Conservation (phyloP, 2,797 vertebrate genomes). For the Vireo griseus region DNA sequence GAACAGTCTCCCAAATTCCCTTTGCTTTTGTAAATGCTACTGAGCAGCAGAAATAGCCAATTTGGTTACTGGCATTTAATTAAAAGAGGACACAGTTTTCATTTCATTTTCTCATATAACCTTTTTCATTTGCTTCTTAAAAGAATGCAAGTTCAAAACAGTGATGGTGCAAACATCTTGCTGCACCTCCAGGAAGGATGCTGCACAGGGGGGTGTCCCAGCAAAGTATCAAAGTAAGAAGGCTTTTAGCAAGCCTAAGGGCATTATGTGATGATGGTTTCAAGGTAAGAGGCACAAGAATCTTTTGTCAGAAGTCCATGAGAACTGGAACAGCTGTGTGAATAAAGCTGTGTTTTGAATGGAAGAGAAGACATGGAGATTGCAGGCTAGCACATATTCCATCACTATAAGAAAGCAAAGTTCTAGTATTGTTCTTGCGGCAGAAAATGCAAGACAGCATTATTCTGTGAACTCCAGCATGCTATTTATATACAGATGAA, state of each 20-base stretch:
- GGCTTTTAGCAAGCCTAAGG: not conserved
- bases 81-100: not conserved
- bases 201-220: not conserved
- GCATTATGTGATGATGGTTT: not conserved
- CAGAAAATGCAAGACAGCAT: not conserved
- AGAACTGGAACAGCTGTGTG: not conserved
- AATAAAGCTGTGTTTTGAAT: not conserved
- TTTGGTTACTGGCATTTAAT: not conserved
- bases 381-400: not conserved
- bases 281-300: not conserved
- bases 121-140: not conserved
- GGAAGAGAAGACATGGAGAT: not conserved
- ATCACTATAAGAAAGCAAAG: not conserved
- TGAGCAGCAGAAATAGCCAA: not conserved
- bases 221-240: not conserved
- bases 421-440: not conserved
- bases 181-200: not conserved
- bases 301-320: not conserved
- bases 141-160: not conserved
- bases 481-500: conserved; percentile 6
- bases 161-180: not conserved
- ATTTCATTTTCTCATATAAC: not conserved
- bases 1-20: not conserved
- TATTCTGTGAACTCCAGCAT: not conserved
- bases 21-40: not conserved